These are phyloP conservation scores for Caenorhabditis latens DNA, from an alignment of 1,140 invertebrate species.

Conservation along the genomic window DNA sequence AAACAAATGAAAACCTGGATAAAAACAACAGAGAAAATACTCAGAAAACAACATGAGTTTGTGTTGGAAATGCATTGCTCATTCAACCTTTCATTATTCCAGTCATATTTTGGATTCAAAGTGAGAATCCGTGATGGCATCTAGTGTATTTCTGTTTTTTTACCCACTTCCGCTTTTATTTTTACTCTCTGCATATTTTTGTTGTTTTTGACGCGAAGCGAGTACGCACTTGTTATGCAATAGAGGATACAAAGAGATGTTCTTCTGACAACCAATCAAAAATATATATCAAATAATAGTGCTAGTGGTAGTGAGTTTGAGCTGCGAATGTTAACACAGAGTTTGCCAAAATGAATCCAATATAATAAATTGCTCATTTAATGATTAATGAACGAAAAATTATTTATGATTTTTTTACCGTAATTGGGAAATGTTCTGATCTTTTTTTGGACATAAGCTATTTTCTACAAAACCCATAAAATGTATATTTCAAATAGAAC, in stretches of 20 bases:
- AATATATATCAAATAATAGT: not conserved
- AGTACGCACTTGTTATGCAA: slow-evolving; percentile 26
- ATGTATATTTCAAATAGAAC: no score
- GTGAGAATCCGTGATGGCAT: slow-evolving; percentile 13
- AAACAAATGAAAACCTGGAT: not conserved
- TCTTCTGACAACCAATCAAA: slow-evolving; percentile 26
- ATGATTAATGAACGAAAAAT: no score
- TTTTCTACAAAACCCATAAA: no score
- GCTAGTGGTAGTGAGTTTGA: no score
- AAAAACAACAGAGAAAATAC: not conserved
- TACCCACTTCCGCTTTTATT: slow-evolving; percentile 23
- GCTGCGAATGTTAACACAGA: no score
- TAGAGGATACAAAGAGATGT: not conserved
- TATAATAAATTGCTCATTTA: no score
- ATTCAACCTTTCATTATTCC: slow-evolving; percentile 17
- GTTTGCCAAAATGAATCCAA: no score
- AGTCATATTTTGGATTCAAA: not conserved
- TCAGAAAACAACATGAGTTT: not conserved
- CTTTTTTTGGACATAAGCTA: no score
- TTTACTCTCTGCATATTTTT: slow-evolving; percentile 33
- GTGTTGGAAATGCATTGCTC: slow-evolving; percentile 34
- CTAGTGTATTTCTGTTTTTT: slow-evolving; percentile 16
- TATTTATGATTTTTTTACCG: no score
- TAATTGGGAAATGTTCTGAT: no score
- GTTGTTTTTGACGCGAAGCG: slow-evolving; percentile 44